Base-by-base conservation (phyloP, 2,888 invertebrate genomes). In the Lithophane leautieri region DNA sequence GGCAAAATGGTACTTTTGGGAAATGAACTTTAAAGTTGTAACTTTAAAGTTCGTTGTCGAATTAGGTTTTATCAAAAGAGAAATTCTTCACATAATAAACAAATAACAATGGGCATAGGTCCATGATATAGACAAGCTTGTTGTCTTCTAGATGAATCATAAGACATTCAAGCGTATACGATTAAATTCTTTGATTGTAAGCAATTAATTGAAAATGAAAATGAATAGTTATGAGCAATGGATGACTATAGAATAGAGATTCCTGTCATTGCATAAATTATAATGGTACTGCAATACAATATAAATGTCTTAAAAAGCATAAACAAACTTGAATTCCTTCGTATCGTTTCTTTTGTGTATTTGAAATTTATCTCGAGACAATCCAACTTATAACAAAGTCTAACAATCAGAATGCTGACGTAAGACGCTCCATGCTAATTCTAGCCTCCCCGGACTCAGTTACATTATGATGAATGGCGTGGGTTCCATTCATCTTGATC, bases 401-500 rank as follows among this genome's bases (percentile, higher is more conserved):
- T 47, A n/a, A 50, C 28, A 40, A 52, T 70, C 0, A 4, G n/a
- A 66, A 70, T 76, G 44, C 34, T 70, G 65, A 67, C 71, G 65
- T 70, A 69, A 80, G 58, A 58, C 54, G 68, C 40, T 83, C 47
- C 58, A 56, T 80, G 80, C 44, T 84, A 80, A 82, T 71, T 84
- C 70, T 61, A 71, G 70, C 71, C 54, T 83, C 40, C 47, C 56
- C 40, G 56, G 60, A n/a, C 50, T 82, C 70, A 47, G 63, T 75
- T 69, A 42, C 67, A 47, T 25, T 81, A 66, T 65, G 81, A 84
- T 86, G 72, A 78, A 78, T 78, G 67, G 75, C 69, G 75, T 82
- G 61, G 75, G 79, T 50, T 62, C 61, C 74, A 79, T 86, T 84
- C 76, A 84, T 84, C 62, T 78, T 73, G 61, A 60, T 76, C 68